Evolutionary conservation across 2,888 invertebrate species (phyloP), one percentile per base, ranked within the genome.

Genomic region (Megamerina dolium): DNA sequence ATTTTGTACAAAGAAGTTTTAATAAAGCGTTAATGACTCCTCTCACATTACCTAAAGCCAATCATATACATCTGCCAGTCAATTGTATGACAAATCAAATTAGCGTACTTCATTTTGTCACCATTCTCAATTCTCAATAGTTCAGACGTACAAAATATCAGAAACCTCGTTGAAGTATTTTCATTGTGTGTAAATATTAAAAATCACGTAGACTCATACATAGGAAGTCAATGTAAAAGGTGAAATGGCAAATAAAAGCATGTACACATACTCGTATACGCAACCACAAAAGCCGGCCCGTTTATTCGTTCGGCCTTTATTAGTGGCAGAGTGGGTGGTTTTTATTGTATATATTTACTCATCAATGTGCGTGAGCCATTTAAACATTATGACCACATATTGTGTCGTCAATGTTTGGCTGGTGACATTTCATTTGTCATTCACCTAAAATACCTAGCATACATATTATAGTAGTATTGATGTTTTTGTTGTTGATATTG

Each of bases 61-160:
- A n/a, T n/a, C n/a, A n/a, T n/a, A n/a, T n/a, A n/a, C n/a, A 44
- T 41, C 41, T 41, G 50, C 43, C 47, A 46, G 37, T 48, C 35
- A 35, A 35, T 13, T 17, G 41, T 35, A 42, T 48, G 50, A 50
- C 52, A 50, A 49, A 49, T 47, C 34, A 37, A 49, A 49, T 47
- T 47, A 50, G 45, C 45, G 40, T 41, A 45, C 46, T 47, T 26
- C 49, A 50, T 47, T 49, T 52, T 46, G 44, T 49, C 30, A 23
- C 16, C 31, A 26, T 35, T 19, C 21, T 23, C 37, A 27, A 30
- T 19, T n/a, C 27, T 12, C 29, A 26, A 9, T 16, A 31, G 9
- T 9, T 14, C 5, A 31, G 14, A 31, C 3, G 10, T 13, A 30
- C 10, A 30, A 12, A 30, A 30, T 14, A 30, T n/a, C 2, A 30